These are phyloP conservation scores for Nasalis larvatus DNA, from an alignment of 2,113 vertebrate species.

Conservation along the genomic window DNA sequence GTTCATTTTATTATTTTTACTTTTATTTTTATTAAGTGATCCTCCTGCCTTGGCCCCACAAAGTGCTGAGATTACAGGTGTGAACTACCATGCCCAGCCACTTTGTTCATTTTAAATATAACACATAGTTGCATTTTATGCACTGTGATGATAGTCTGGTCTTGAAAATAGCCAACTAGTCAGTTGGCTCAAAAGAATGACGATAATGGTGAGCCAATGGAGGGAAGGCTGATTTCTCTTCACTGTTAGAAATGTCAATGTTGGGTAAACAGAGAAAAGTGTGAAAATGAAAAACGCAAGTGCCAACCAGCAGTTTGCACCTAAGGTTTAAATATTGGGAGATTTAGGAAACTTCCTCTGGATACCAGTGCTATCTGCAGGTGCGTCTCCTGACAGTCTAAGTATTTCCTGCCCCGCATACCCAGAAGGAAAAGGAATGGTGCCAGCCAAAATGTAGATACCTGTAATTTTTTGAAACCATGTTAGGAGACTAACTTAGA, in stretches of 20 bases:
- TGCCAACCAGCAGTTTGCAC: not conserved
- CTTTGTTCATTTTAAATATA: not conserved
- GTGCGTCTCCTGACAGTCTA: not conserved
- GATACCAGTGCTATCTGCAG: accelerated
- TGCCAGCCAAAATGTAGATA: not conserved
- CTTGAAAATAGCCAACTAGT: slow-evolving; percentile 10
- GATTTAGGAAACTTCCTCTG: not conserved
- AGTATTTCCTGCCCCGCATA: not conserved
- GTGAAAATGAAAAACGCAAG: not conserved
- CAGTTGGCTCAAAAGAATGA: not conserved
- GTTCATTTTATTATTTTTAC: not conserved
- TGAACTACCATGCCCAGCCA: no score
- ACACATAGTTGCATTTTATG: not conserved
- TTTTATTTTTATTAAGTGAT: no score
- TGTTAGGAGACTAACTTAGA: not conserved
- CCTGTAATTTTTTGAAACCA: not conserved
- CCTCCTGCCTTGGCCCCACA: no score
- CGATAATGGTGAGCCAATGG: not conserved
- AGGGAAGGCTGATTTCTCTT: not conserved
- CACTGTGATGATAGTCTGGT: not conserved
- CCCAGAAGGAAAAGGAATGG: not conserved
- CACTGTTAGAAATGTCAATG: not conserved
- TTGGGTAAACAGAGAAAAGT: not conserved
- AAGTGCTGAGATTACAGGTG: no score
- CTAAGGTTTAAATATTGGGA: not conserved